Evolutionary conservation across 2,888 invertebrate species (phyloP), one percentile per base, ranked within the genome.

Genomic region (Antitype chi): DNA sequence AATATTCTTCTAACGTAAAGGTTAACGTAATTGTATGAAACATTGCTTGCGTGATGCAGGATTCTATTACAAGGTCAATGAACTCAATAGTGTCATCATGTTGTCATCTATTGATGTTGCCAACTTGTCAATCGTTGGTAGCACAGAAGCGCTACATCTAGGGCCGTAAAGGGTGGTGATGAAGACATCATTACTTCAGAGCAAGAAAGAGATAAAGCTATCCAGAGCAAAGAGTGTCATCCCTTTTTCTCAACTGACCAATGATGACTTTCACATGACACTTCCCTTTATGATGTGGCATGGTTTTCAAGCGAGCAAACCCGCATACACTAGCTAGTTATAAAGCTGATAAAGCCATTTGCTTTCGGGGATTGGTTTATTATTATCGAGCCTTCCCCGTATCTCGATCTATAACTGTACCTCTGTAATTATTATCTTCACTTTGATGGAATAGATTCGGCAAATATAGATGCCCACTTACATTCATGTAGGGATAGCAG

Each of bases 381-480:
- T 74, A 80, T 80, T 78, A 71, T 53, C 63, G 66, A 71, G 63
- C 66, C 72, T 60, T 79, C 76, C 72, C 28, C 85, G 85, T 94
- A 95, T 95, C 95, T 88, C 90, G 74, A 84, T 95, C 95, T 94
- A 85, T 95, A 96, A 95, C 96, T 92, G 96, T 96, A 94, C 91
- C 88, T 78, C 84, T 89, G 92, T 96, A 96, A 96, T 96, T 96
- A 96, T 96, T 94, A 94, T 95, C 95, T 94, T 91, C 94, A 92
- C 91, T 92, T 91, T 92, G 95, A 96, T 96, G 95, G 95, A 95
- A 95, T 91, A 94, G 94, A 95, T 96, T 96, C 95, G 96, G 96
- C 96, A 95, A 96, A 95, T 95, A 95, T 93, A 94, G 93, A 93
- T 92, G 92, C 90, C 92, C 92, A 92, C 92, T 94, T 89, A 90